phyloP scores from a whole-genome alignment of 2,888 invertebrate species.

The Synergus laeviventris region DNA sequence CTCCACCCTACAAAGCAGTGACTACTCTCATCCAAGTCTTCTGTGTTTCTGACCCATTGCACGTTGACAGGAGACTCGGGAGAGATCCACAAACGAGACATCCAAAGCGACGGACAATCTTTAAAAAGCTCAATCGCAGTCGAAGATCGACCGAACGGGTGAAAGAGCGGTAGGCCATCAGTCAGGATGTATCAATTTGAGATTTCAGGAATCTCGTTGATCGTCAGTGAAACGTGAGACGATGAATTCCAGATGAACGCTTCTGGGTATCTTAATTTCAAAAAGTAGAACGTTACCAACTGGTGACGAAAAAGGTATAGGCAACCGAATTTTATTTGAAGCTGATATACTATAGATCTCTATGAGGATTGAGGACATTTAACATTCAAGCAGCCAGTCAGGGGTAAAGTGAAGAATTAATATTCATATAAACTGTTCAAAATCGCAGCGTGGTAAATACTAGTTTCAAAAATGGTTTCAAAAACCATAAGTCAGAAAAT shows the following conservation, averaged over 20 bases:
- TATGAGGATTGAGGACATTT: not conserved
- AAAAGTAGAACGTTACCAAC: not conserved
- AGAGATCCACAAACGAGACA: conserved; percentile 45
- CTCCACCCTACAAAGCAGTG: not conserved
- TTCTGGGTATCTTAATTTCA: not conserved
- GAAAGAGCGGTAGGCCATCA: conserved; percentile 8
- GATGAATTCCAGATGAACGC: conserved; percentile 20
- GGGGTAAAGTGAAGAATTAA: too few species aligned
- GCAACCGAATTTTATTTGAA: not conserved
- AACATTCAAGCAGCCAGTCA: not conserved
- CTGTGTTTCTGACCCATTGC: conserved; percentile 55
- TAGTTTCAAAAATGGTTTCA: too few species aligned
- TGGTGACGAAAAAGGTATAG: not conserved
- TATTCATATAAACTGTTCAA: too few species aligned
- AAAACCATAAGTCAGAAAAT: too few species aligned
- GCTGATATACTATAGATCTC: not conserved
- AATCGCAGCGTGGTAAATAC: too few species aligned
- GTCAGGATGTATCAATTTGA: conserved; percentile 38
- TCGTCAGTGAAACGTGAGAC: conserved; percentile 4
- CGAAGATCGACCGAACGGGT: not conserved
- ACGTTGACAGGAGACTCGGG: conserved; percentile 54
- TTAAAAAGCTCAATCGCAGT: conserved; percentile 42
- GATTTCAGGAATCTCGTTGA: conserved; percentile 22
- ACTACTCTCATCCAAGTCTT: not conserved
- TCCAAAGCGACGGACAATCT: conserved; percentile 53